phyloP scores from a whole-genome alignment of 2,113 vertebrate genomes.

The Periophthalmodon schlosseri region DNA sequence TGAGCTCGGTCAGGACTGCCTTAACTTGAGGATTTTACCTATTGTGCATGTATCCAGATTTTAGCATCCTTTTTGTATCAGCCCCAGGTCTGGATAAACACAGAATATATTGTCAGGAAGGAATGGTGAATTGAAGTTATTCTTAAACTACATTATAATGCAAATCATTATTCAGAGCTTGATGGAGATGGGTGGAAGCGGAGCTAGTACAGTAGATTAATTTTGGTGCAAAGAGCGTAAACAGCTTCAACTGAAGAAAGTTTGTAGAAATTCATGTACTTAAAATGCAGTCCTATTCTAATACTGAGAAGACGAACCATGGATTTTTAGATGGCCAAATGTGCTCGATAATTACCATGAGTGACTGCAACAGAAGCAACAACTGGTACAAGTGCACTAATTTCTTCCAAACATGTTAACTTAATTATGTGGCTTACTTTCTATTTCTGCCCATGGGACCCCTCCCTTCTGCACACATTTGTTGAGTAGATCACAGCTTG shows the following conservation, averaged over 20 bases:
- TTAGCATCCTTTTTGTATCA: not conserved
- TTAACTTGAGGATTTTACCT: too few relatives aligned
- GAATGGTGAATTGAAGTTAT: too few relatives aligned
- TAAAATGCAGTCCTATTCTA: not conserved
- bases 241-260: too few relatives aligned
- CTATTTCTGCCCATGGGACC: constrained; percentile 55
- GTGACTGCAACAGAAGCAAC: constrained; percentile 50
- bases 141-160: too few relatives aligned
- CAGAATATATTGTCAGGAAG: not conserved
- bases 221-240: not conserved
- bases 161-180: not conserved
- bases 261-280: too few relatives aligned
- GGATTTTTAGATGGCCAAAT: not conserved
- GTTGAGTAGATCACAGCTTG: constrained; percentile 25
- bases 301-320: not conserved
- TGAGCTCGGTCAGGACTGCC: too few relatives aligned
- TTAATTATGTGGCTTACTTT: constrained; percentile 57
- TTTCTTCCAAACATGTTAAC: constrained; percentile 40
- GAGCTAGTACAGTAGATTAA: not conserved
- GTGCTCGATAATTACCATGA: constrained; percentile 16
- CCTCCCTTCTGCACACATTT: constrained; percentile 44
- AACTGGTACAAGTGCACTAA: constrained; percentile 31
- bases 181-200: not conserved
- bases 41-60: too few relatives aligned
- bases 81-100: not conserved